Evolutionary conservation across 2,113 vertebrate genomes (phyloP), one percentile per base, ranked within the genome.

Genomic region (Mola mola): DNA sequence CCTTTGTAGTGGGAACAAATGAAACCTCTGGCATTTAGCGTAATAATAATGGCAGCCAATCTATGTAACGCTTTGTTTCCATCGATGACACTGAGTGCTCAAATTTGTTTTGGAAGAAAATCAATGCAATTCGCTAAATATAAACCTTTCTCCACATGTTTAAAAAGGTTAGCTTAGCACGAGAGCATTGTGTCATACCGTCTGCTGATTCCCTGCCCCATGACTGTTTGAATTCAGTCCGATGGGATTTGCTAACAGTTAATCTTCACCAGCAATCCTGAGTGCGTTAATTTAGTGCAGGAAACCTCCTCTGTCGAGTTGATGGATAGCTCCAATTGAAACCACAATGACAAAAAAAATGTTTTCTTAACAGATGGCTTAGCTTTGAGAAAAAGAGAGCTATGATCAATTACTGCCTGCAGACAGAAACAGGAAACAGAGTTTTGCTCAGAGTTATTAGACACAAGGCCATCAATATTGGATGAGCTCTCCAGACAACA

Each of bases 21-120:
- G 51, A 71, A 66, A 84, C 76, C 49, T 60, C 47, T 49, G 68
- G 75, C 71, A 83, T 81, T 84, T 75, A 79, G 40, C 50, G 51
- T 57, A 4, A 24, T 75, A 69, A 74, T 75, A 82, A 74, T 51
- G 31, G 56, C 64, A 69, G 84, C 49, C 53, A 83, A 76, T 81
- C 68, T 75, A 44, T 65, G 20, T 67, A 76, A 59, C 67, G 75
- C 70, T 75, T 85, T 87, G 77, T 82, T 84, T 82, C 65, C 59
- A 75, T 82, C 75, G 72, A 40, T 47, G 52, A 75, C 72, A 68
- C 64, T 64, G 55, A 51, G 50, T 66, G 25, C 36, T 58, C 66
- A 69, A 63, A 83, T 86, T 79, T 37, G 42, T 81, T 88, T 79
- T 76, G 67, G 74, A 65, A 41, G 24, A 26, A 72, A 81, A 85